Conservation (phyloP, 2,888 invertebrate genomes). For the Conus canariensis region DNA sequence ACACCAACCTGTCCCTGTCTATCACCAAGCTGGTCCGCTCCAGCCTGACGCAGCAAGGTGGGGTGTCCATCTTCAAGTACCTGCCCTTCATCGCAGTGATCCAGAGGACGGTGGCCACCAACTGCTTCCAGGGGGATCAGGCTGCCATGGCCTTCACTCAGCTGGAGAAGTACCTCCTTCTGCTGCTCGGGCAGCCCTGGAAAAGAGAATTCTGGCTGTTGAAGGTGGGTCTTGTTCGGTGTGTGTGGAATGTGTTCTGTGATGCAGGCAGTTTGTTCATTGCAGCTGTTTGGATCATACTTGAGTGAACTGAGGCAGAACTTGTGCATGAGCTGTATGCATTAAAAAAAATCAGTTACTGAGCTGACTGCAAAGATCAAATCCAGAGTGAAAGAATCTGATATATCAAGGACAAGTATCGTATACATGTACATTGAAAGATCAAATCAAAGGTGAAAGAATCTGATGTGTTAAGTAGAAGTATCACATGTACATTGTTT, state of each 20-base stretch:
- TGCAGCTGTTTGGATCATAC: no score
- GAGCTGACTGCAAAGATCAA: no score
- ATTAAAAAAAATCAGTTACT: no score
- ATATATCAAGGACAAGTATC: no score
- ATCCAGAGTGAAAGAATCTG: no score
- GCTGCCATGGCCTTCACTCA: conserved; percentile 42
- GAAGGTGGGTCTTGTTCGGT: conserved; percentile 41
- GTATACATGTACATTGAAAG: no score
- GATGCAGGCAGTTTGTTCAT: background rate
- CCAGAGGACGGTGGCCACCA: conserved; percentile 15
- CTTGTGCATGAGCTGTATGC: no score
- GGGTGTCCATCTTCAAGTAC: conserved; percentile 28
- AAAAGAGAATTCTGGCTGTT: conserved; percentile 47
- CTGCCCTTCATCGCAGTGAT: conserved; percentile 26
- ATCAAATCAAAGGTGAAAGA: no score
- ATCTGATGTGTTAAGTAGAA: no score
- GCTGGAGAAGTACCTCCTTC: conserved; percentile 48
- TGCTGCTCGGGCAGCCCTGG: conserved; percentile 49
- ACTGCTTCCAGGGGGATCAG: conserved; percentile 20
- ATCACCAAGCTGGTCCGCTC: conserved; percentile 20
- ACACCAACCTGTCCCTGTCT: background rate
- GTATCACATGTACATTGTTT: no score
- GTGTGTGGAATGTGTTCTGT: background rate
- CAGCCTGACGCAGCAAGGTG: conserved; percentile 36
- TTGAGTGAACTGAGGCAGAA: no score